A percentile compares a stretch with the other conserved stretches of the same genome.
Conservation (phyloP, 2,113 vertebrate species). For the Pogonocichla stellata region DNA sequence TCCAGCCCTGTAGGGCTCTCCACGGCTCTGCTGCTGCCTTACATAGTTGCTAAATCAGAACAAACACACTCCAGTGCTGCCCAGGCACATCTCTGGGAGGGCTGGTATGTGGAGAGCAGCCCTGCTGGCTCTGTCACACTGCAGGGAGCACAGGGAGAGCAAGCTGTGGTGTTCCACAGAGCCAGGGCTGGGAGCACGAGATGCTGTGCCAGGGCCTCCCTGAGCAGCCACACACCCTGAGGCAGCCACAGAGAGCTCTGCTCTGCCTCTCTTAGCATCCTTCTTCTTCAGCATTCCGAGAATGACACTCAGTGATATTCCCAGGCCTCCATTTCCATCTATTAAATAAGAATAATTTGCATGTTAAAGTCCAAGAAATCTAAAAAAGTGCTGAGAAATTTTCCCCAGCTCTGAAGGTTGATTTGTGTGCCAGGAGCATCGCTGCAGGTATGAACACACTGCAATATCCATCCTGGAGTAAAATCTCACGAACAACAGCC, state of each 20-base stretch:
- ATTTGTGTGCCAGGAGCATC: not conserved
- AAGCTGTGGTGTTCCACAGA: not conserved
- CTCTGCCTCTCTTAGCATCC: not conserved
- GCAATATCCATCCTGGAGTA: not conserved
- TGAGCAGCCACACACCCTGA: not conserved
- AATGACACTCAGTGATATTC: not conserved
- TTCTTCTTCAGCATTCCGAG: not conserved
- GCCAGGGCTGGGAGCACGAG: not conserved
- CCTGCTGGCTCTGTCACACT: not conserved
- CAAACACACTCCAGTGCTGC: constrained; percentile 25
- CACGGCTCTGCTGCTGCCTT: not conserved
- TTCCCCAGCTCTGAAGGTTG: not conserved
- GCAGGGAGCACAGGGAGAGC: not conserved
- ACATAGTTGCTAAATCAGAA: constrained; percentile 54
- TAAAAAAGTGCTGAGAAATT: not conserved
- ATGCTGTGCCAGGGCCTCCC: not conserved
- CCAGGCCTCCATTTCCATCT: not conserved
- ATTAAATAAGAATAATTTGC: not conserved
- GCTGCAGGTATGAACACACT: not conserved
- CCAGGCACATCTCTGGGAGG: not conserved
- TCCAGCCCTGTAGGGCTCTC: not conserved
- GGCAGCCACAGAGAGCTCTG: not conserved
- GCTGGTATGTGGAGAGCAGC: constrained; percentile 44
- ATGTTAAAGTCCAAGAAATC: not conserved
- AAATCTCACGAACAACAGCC: not conserved